Conservation (phyloP, 2,113 vertebrate genomes). For the Prunella fulvescens region DNA sequence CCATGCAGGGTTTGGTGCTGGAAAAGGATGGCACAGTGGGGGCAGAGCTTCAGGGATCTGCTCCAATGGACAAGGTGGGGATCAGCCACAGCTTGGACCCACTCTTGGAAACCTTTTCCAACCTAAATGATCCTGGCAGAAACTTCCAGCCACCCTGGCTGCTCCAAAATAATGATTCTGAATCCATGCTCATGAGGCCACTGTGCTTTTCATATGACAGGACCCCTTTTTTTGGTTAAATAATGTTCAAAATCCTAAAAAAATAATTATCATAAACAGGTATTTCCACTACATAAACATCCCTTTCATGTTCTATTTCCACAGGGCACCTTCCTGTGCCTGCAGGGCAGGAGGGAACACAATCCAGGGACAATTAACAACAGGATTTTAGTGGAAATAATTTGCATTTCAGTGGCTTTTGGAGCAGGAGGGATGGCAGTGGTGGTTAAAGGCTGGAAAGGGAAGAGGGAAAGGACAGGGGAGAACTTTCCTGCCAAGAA, state of each 20-base stretch:
- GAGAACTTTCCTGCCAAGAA: neutral
- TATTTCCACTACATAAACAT: neutral
- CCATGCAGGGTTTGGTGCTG: rapidly evolving
- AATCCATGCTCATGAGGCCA: neutral
- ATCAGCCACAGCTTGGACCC: rapidly evolving
- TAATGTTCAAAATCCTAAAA: neutral
- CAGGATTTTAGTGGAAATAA: neutral
- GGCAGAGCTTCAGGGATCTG: neutral
- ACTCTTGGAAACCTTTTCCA: neutral
- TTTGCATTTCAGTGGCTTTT: neutral
- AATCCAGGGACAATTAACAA: neutral
- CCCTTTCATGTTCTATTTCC: neutral
- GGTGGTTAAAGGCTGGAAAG: neutral
- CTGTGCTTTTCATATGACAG: neutral
- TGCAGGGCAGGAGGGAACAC: neutral
- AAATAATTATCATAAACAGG: neutral
- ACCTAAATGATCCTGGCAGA: neutral
- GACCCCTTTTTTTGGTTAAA: too few species aligned
- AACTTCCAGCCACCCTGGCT: neutral
- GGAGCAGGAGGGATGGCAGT: neutral
- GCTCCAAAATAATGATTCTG: too few species aligned
- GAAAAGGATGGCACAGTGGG: neutral
- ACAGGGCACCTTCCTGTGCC: rapidly evolving
- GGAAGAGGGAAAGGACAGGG: neutral
- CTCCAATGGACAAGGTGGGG: too few species aligned